A percentile compares a stretch with the other conserved stretches of the same genome.
phyloP scores from a whole-genome alignment of 2,797 vertebrate species.

The Falco rusticolus region DNA sequence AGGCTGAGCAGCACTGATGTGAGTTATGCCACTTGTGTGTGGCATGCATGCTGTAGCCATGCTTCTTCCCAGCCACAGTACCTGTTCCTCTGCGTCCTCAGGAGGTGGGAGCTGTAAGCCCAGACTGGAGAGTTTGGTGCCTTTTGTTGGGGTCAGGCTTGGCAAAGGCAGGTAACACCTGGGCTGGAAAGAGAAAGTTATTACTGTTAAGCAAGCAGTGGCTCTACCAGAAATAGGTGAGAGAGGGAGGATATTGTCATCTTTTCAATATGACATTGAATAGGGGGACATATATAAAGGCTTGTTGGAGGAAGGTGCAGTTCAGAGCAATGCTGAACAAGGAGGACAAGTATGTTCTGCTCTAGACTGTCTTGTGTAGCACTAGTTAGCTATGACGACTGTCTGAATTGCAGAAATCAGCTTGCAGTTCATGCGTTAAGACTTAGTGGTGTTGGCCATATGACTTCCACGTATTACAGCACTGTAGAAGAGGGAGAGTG shows the following conservation, averaged over 20 bases:
- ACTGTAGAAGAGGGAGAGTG: background rate
- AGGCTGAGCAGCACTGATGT: background rate
- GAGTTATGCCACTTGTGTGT: accelerated
- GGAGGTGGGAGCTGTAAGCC: background rate
- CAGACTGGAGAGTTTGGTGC: background rate
- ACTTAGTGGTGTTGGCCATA: background rate
- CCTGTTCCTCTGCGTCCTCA: accelerated
- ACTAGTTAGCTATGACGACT: background rate
- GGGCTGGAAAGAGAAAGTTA: background rate
- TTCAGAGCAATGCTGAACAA: background rate
- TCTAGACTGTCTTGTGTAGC: background rate
- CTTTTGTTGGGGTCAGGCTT: background rate
- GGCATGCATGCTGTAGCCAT: accelerated
- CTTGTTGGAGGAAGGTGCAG: background rate
- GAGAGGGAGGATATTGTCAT: background rate
- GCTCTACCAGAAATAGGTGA: background rate
- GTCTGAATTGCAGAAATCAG: background rate
- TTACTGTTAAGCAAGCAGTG: background rate
- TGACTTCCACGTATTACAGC: background rate
- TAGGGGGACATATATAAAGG: background rate
- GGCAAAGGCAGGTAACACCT: background rate
- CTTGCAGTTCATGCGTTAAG: background rate
- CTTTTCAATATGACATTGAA: background rate
- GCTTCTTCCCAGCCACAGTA: background rate
- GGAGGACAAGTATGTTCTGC: background rate